Evolutionary conservation across 2,888 invertebrate species (phyloP).

Genomic region (Parnassius orleans): DNA sequence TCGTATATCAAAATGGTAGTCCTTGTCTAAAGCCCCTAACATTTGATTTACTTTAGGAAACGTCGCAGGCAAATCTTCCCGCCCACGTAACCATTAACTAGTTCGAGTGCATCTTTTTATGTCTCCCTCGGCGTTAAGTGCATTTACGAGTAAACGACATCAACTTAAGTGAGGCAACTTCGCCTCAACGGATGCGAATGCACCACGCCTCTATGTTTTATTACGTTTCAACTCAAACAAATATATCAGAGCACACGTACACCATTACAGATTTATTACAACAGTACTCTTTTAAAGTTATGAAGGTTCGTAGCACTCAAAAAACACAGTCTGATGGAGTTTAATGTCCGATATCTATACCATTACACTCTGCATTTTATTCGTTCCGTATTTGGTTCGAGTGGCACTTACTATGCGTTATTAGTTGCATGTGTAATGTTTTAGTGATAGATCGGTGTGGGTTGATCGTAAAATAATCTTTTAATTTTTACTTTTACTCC

Average conservation of each 20-base stretch:
- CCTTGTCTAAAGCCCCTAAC: conserved; percentile 35
- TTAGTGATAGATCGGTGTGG: conserved; percentile 57
- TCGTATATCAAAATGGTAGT: conserved; percentile 25
- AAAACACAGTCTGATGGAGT: conserved; percentile 43
- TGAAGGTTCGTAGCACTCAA: conserved; percentile 59
- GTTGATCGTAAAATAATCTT: conserved; percentile 45
- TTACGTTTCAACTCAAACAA: conserved; percentile 45
- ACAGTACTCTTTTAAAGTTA: conserved; percentile 44
- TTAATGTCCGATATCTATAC: conserved; percentile 57
- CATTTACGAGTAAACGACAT: conserved; percentile 71
- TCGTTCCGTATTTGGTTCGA: conserved; percentile 48
- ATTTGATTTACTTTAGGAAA: conserved; percentile 47
- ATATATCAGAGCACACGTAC: conserved; percentile 47
- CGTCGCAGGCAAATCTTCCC: conserved; percentile 45
- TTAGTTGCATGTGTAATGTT: conserved; percentile 58
- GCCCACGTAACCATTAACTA: conserved; percentile 68
- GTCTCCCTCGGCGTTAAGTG: conserved; percentile 69
- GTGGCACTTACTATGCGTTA: conserved; percentile 52
- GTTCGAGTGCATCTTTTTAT: conserved; percentile 72
- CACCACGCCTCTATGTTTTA: conserved; percentile 55
- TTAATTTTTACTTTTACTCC: conserved; percentile 38
- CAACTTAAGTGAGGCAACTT: conserved; percentile 43
- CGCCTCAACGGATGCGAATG: conserved; percentile 49
- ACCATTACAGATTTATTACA: conserved; percentile 37
- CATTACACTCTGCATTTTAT: conserved; percentile 47